Conservation (phyloP, 1,140 invertebrate species). For the Zaprionus nigranus region DNA sequence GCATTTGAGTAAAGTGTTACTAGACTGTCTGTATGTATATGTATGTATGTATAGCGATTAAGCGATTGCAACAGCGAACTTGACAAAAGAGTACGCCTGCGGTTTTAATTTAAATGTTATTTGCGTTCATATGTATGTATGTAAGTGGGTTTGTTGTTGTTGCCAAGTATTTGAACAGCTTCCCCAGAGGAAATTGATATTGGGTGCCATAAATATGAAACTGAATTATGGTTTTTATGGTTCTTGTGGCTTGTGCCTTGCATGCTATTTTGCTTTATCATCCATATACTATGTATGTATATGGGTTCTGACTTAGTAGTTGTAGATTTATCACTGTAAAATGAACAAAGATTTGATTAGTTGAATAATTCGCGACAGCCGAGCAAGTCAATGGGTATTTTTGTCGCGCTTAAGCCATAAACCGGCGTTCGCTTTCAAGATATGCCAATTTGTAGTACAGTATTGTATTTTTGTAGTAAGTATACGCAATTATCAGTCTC, state of each 20-base stretch:
- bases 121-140: neutral
- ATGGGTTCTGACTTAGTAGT: no score
- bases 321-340: constrained; percentile 34
- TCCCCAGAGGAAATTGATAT: constrained; percentile 43
- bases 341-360: constrained; percentile 26
- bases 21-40: no score
- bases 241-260: no score
- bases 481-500: constrained; percentile 58
- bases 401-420: constrained; percentile 22
- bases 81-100: constrained; percentile 3
- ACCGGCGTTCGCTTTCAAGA: constrained; percentile 14
- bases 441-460: constrained; percentile 46
- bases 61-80: neutral
- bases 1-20: no score
- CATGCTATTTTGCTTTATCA: neutral
- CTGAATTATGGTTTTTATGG: no score
- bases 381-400: constrained; percentile 31
- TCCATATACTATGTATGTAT: neutral
- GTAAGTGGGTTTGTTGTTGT: neutral
- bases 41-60: neutral
- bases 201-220: no score
- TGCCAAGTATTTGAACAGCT: constrained; percentile 31
- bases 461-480: constrained; percentile 10
- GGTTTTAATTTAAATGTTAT: constrained; percentile 9
- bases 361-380: constrained; percentile 17